These are phyloP conservation scores for Tetragonisca angustula DNA, from an alignment of 2,888 invertebrate species.

Conservation along the genomic window DNA sequence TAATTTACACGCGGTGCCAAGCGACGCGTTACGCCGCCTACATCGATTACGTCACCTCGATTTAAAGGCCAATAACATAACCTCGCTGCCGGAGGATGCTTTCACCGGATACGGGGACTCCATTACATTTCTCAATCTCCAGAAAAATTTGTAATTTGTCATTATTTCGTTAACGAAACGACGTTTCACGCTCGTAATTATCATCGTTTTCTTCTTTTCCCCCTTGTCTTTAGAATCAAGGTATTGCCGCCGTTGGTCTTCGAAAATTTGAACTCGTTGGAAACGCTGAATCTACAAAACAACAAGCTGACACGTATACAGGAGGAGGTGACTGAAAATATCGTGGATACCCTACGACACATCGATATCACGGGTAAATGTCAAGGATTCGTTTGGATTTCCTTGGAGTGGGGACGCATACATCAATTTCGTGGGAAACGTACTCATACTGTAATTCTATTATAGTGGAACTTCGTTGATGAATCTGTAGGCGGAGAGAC, in stretches of 20 bases:
- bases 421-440: too few relatives aligned
- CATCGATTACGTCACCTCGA: constrained; percentile 95
- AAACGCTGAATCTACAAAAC: constrained; percentile 94
- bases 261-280: constrained; percentile 94
- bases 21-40: constrained; percentile 92
- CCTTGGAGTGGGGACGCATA: background rate
- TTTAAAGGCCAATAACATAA: constrained; percentile 94
- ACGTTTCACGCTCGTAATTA: background rate
- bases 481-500: too few relatives aligned
- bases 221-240: constrained; percentile 88
- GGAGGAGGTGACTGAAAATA: constrained; percentile 95
- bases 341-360: constrained; percentile 93
- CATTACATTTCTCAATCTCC: constrained; percentile 95
- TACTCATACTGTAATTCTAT: too few relatives aligned
- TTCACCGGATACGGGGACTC: constrained; percentile 95
- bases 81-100: constrained; percentile 92
- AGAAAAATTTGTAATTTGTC: constrained; percentile 94
- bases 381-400: background rate
- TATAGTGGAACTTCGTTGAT: too few relatives aligned
- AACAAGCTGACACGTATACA: constrained; percentile 93
- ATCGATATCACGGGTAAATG: constrained; percentile 94
- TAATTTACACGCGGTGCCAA: constrained; percentile 93
- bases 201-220: background rate
- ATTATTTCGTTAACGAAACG: background rate
- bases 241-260: constrained; percentile 93